Evolutionary conservation across 2,888 invertebrate species (phyloP), one percentile per base, ranked within the genome.

Genomic region (Aromia moschata): DNA sequence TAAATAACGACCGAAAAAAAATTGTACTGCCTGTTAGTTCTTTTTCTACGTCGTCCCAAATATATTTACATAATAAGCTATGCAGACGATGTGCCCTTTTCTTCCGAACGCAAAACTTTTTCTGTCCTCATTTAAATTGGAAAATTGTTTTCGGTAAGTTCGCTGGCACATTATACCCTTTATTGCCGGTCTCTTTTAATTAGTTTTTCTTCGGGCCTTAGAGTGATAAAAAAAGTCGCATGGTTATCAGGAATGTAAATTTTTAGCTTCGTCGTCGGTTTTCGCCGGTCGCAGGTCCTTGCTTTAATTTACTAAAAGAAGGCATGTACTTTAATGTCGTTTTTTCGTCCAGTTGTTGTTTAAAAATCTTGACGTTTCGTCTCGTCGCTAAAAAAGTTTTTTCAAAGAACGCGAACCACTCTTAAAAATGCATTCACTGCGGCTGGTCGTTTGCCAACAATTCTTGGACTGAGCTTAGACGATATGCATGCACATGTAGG

Each of bases 41-140:
- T 3, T 25, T 25, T 25, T 25, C 3, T 25, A 7, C 25, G 7
- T 25, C 3, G 25, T 3, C 7, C 25, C 25, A 25, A 25, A 3
- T 7, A 7, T 25, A 25, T 25, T 25, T 25, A 25, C 25, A 25
- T 25, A 25, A 5, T 25, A 25, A 25, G 3, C 25, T 25, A 25
- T 25, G 25, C 25, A 25, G 2, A 9, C 36, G 30, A 5, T 17
- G 36, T 37, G 4, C 30, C 9, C 17, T 33, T 16, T 46, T 33
- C 33, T 46, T 46, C 15, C 12, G 43, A 12, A 16, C 10, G 9
- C 7, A 17, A 44, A 45, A 54, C 31, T 17, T 52, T 41, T 37
- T 9, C 17, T 11, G 33, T 17, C 30, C 44, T 59, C 44, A 59
- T 55, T 59, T 59, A 38, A 55, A 59, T 59, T 59, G 59, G 51